Evolutionary conservation across 2,113 vertebrate genomes (phyloP).

Genomic region (Macaca fascicularis): DNA sequence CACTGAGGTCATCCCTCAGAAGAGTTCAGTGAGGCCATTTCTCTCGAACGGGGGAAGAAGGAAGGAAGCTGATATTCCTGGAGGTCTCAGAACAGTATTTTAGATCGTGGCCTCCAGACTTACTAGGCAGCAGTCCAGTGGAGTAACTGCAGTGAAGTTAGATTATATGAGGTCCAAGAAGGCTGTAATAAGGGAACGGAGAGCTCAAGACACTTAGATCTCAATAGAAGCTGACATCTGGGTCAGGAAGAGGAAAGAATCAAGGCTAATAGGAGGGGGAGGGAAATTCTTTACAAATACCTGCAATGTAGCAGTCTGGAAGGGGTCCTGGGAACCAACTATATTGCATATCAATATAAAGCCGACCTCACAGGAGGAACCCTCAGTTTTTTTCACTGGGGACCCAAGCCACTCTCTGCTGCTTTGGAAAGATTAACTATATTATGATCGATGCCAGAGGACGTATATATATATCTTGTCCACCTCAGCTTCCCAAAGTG

Average conservation of each 20-base stretch:
- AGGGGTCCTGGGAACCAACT: neutral
- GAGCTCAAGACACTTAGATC: neutral
- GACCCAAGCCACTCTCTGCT: neutral
- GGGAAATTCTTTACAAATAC: neutral
- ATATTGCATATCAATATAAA: neutral
- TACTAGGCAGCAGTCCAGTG: neutral
- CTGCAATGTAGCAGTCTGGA: neutral
- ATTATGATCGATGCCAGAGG: neutral
- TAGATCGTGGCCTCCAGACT: neutral
- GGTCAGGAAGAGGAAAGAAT: neutral
- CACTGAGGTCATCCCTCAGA: constrained; percentile 37
- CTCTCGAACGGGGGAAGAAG: neutral
- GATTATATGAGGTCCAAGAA: neutral
- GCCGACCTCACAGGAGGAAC: neutral
- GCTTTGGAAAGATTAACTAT: neutral
- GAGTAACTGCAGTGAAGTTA: neutral
- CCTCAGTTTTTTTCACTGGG: neutral
- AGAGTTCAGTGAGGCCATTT: neutral
- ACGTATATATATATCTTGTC: neutral
- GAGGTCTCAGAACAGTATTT: constrained; percentile 6
- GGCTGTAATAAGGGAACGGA: neutral
- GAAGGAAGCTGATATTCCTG: constrained; percentile 45
- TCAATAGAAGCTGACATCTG: neutral
- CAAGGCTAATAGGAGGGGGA: neutral
- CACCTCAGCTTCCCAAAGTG: too few relatives aligned